Evolutionary conservation across 2,797 vertebrate species (phyloP).

Genomic region (Schizopygopsis pylzovi): DNA sequence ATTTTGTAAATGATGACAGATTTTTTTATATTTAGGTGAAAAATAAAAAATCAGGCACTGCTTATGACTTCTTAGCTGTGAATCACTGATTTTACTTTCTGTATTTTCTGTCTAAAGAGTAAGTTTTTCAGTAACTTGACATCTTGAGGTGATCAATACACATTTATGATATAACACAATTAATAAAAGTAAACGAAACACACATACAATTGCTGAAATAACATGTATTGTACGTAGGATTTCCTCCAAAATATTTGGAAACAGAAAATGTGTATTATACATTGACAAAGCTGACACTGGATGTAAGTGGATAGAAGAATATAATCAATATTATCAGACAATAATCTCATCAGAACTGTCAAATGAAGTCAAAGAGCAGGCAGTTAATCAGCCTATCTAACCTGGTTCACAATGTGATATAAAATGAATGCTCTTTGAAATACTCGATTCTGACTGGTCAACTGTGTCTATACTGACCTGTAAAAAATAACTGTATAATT

Average conservation of each 20-base stretch:
- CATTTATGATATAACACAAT: not conserved
- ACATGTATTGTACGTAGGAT: not conserved
- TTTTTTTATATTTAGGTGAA: not conserved
- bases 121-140: not conserved
- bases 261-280: not conserved
- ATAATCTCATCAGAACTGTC: not conserved
- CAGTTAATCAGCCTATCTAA: not conserved
- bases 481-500: not conserved
- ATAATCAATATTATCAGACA: not conserved
- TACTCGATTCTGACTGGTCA: not conserved
- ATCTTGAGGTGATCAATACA: not conserved
- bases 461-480: not conserved
- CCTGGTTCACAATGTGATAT: not conserved
- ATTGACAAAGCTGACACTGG: not conserved
- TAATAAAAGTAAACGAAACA: not conserved
- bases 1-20: not conserved
- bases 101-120: not conserved
- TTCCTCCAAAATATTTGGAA: not conserved
- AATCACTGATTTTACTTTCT: not conserved
- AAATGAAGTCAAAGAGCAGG: not conserved
- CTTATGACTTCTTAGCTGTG: not conserved
- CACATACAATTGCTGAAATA: not conserved
- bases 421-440: not conserved
- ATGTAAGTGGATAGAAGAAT: too few species aligned
- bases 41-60: not conserved